phyloP scores from a whole-genome alignment of 2,888 invertebrate genomes.

The Meloe dianella region DNA sequence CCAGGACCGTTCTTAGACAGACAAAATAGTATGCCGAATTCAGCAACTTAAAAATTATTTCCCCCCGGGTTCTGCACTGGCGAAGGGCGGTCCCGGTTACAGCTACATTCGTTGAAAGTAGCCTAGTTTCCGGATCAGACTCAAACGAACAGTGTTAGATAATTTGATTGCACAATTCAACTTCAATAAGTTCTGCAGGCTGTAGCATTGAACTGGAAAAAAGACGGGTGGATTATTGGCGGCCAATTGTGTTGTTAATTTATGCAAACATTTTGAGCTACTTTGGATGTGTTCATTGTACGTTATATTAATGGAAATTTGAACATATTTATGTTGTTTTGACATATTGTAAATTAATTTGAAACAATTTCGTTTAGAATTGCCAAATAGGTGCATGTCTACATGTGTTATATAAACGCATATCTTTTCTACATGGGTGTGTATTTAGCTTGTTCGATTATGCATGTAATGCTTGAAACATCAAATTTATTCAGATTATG shows the following conservation, averaged over 20 bases:
- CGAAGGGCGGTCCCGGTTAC: no score
- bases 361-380: background rate
- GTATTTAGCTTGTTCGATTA: background rate
- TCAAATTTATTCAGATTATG: background rate
- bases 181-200: background rate
- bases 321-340: background rate
- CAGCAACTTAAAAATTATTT: no score
- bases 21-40: no score
- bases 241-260: background rate
- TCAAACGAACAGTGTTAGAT: background rate
- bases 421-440: background rate
- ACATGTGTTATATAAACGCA: background rate
- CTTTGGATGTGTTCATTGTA: background rate
- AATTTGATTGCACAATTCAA: background rate
- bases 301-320: background rate
- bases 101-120: background rate
- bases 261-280: background rate
- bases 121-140: background rate
- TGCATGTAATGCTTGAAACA: background rate
- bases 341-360: background rate
- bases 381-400: background rate
- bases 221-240: background rate
- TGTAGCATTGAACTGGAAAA: background rate
- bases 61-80: no score
- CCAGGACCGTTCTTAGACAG: no score